These are phyloP conservation scores for Nemotelus pantherinus DNA, from an alignment of 2,888 invertebrate genomes.

Conservation along the genomic window DNA sequence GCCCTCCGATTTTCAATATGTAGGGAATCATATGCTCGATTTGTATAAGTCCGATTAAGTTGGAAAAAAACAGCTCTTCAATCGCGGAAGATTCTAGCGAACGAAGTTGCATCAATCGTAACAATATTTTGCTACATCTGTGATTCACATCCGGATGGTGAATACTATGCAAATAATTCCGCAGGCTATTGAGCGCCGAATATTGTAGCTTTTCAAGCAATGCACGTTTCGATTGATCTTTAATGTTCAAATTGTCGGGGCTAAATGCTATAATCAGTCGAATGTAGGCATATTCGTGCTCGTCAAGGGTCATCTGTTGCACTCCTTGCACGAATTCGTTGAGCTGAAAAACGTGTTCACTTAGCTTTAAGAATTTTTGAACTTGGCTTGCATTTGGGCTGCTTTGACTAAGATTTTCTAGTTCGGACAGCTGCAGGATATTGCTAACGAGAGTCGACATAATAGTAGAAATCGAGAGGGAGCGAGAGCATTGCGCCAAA, in stretches of 20 bases:
- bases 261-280: conserved; percentile 86
- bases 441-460: conserved; percentile 78
- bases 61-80: conserved; percentile 93
- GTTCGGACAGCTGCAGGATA: conserved; percentile 64
- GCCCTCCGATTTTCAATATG: conserved; percentile 72
- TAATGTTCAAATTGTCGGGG: conserved; percentile 69
- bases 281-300: conserved; percentile 88
- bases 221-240: conserved; percentile 65
- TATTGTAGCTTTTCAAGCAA: conserved; percentile 70
- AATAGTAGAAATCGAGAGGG: conserved; percentile 81
- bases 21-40: conserved; percentile 96
- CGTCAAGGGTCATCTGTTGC: conserved; percentile 78
- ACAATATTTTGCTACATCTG: conserved; percentile 66
- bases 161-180: conserved; percentile 61
- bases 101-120: conserved; percentile 76
- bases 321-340: conserved; percentile 83
- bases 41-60: conserved; percentile 90
- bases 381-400: conserved; percentile 60
- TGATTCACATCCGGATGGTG: conserved; percentile 62
- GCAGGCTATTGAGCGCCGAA: conserved; percentile 70
- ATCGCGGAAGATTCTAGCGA: conserved; percentile 79
- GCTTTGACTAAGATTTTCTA: conserved; percentile 70
- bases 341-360: conserved; percentile 81
- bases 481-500: conserved; percentile 84
- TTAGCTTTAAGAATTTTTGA: conserved; percentile 78